phyloP scores from a whole-genome alignment of 2,888 invertebrate genomes.

The Agrenia bidenticulata region DNA sequence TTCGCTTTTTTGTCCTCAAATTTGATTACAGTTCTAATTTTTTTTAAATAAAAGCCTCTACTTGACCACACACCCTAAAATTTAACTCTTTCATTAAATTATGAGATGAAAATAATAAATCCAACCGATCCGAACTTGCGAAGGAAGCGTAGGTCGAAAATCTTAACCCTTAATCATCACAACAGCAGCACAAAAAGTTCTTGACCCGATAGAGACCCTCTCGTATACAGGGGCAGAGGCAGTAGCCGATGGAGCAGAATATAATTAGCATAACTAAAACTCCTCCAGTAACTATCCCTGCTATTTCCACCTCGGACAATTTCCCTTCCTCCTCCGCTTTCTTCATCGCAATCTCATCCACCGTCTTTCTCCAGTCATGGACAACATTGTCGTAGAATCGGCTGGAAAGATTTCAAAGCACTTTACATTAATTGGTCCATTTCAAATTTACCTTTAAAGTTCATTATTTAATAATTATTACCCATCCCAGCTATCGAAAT shows the following conservation, averaged over 20 bases:
- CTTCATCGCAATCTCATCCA: background rate
- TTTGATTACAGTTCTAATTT: too few species aligned
- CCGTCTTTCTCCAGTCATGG: constrained; percentile 1
- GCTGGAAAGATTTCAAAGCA: background rate
- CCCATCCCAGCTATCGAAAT: constrained; percentile 16
- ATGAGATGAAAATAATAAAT: too few species aligned
- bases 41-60: too few species aligned
- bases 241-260: constrained; percentile 17
- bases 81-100: too few species aligned
- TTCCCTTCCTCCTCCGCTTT: background rate
- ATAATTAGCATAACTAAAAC: background rate
- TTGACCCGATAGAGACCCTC: constrained; percentile 1
- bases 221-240: constrained; percentile 9
- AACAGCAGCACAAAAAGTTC: constrained; percentile 15
- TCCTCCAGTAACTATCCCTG: constrained; percentile 5
- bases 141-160: too few species aligned
- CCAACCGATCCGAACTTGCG: too few species aligned
- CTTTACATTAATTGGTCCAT: too few species aligned
- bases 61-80: too few species aligned
- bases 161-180: constrained; percentile 16
- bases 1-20: too few species aligned
- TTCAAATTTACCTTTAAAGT: too few species aligned
- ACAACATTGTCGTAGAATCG: constrained; percentile 17
- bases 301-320: background rate
- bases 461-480: background rate